Conservation (phyloP, 2,113 vertebrate genomes). For the Bungarus multicinctus region DNA sequence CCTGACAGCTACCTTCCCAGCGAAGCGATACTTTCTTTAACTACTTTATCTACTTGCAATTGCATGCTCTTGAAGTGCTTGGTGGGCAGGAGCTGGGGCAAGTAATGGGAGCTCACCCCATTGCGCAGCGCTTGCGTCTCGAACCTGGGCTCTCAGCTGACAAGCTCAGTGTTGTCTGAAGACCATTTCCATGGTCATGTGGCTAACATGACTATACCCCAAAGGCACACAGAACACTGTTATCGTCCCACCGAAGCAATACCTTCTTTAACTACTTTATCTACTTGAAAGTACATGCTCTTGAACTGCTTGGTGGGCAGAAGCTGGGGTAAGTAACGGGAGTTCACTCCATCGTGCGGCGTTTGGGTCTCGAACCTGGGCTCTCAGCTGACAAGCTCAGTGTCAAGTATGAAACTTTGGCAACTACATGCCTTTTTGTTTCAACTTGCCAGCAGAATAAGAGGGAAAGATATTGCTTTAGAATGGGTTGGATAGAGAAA, state of each 20-base stretch:
- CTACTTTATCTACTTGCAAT: not conserved
- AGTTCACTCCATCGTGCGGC: not conserved
- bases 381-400: not conserved
- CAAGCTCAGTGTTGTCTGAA: not conserved
- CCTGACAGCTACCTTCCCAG: not conserved
- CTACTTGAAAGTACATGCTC: not conserved
- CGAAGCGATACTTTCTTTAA: not conserved
- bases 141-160: not conserved
- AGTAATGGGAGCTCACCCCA: not conserved
- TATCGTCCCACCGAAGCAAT: not conserved
- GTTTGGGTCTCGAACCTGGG: not conserved
- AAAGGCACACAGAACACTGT: too few relatives aligned
- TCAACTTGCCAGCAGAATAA: too few relatives aligned
- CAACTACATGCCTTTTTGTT: too few relatives aligned
- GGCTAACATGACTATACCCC: too few relatives aligned
- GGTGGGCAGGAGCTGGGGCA: not conserved
- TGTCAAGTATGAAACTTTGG: not conserved
- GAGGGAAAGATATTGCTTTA: too few relatives aligned
- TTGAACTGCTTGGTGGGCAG: not conserved
- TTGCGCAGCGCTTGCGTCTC: not conserved
- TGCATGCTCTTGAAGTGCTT: not conserved
- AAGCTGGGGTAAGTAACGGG: too few relatives aligned
- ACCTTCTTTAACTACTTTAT: not conserved
- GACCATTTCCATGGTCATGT: too few relatives aligned
- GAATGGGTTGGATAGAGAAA: too few relatives aligned